phyloP scores from a whole-genome alignment of 2,888 invertebrate species.

The Ophion obscuratus region DNA sequence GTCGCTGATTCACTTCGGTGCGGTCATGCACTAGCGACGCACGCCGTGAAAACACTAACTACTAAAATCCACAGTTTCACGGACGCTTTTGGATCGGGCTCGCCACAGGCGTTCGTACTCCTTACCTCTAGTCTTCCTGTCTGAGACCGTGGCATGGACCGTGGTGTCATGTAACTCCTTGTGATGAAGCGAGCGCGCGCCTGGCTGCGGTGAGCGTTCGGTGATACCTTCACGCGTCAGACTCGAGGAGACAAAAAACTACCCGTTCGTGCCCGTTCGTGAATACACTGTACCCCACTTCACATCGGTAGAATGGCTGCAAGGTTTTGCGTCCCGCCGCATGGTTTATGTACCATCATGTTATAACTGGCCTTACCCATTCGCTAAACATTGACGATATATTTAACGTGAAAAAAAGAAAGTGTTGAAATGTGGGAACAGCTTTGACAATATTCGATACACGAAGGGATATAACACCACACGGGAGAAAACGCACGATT shows the following conservation, averaged over 20 bases:
- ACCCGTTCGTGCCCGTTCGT: conserved; percentile 63
- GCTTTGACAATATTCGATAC: conserved; percentile 41
- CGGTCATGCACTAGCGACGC: too few relatives aligned
- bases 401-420: conserved; percentile 9
- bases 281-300: conserved; percentile 53
- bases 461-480: conserved; percentile 42
- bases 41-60: too few relatives aligned
- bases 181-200: background rate
- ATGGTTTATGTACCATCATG: conserved; percentile 70
- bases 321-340: conserved; percentile 73
- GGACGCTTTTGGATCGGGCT: too few relatives aligned
- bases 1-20: too few relatives aligned
- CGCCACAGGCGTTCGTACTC: too few relatives aligned
- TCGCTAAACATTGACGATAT: conserved; percentile 22
- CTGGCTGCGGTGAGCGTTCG: conserved; percentile 11
- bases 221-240: conserved; percentile 51
- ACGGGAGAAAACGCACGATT: conserved; percentile 34
- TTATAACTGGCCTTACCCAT: conserved; percentile 67
- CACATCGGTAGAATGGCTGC: conserved; percentile 56
- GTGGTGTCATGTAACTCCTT: too few relatives aligned
- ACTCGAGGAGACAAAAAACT: conserved; percentile 52
- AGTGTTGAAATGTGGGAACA: conserved; percentile 38
- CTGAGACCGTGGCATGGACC: too few relatives aligned
- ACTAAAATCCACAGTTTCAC: too few relatives aligned
- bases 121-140: too few relatives aligned